Base-by-base conservation (phyloP, 2,888 invertebrate species). In the Metallyticus violacea region DNA sequence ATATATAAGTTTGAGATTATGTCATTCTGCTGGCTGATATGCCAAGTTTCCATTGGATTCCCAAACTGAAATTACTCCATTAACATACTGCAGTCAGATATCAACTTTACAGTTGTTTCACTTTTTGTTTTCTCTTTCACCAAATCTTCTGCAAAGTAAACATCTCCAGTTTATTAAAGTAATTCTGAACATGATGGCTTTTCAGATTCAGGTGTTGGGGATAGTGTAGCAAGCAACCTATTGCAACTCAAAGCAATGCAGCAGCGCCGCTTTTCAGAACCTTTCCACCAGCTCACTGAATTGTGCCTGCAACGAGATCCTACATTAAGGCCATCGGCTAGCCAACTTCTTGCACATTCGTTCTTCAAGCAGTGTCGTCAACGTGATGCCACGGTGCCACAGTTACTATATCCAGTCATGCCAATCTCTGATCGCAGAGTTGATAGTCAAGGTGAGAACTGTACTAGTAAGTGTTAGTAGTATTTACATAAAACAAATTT, bases 261-360 rank as follows among this genome's bases (percentile, higher is more conserved):
- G 85, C 92, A 93, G 85, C 92, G 97, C 87, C 93, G 94, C 89
- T 96, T 97, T 88, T 94, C 95, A 2, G 95, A 96, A 89, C 92
- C 94, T 89, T 96, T 97, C 91, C 97, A 98, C 91, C 94, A 96
- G 89, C 93, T 97, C 90, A 94, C 95, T 85, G 96, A 96, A 89
- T 91, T 95, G 88, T 95, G 97, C 90, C 92, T 97, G 89, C 94
- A 95, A 90, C 93, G 94, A 88, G 95, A 95, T 88, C 94, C 96
- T 0, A 92, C 92, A n/a, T 93, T 94, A 90, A 93, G 97, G 84
- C 97, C 97, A 82, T 93, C 94, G 6, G 95, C 96, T 2, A 92
- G 93, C 0, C 95, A 96, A 90, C 92, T 97, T 82, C 91, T 96
- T 88, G 93, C 92, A 85, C 97, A 97, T 91, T 92, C 94, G 88